Percentiles rank a stretch among this genome's conserved stretches.
Evolutionary conservation across 2,797 vertebrate species (phyloP).

Genomic region (Lagodon rhomboides): DNA sequence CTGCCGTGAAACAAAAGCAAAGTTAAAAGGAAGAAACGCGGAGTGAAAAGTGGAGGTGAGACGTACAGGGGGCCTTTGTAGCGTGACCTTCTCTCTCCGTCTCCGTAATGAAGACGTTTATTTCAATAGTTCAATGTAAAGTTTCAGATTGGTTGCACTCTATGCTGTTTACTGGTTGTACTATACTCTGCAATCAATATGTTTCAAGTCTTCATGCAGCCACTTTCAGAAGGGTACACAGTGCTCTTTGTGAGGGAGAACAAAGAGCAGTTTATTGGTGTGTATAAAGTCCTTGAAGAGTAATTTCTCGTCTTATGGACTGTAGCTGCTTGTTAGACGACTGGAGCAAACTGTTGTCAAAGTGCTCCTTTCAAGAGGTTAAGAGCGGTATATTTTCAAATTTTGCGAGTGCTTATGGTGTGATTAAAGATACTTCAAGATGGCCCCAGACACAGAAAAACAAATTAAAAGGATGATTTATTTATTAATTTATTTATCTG

Average conservation of each 20-base stretch:
- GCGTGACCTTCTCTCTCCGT: too few species aligned
- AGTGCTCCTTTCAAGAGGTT: not conserved
- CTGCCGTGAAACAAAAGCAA: constrained; percentile 10
- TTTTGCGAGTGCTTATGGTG: constrained; percentile 14
- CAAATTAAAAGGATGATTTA: not conserved
- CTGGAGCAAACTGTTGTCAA: constrained; percentile 16
- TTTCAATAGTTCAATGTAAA: constrained; percentile 28
- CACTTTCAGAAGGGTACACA: constrained; percentile 10
- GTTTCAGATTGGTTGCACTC: constrained; percentile 20
- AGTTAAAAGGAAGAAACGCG: constrained; percentile 16
- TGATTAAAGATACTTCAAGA: not conserved
- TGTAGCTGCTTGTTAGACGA: constrained; percentile 2
- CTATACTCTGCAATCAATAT: constrained; percentile 14
- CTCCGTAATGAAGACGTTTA: constrained; percentile 8
- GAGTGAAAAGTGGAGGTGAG: not conserved
- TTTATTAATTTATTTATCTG: not conserved
- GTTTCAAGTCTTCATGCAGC: constrained; percentile 11
- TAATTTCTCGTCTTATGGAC: constrained; percentile 24
- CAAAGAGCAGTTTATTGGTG: constrained; percentile 7
- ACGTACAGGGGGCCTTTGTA: constrained; percentile 3
- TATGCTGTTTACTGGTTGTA: constrained; percentile 25
- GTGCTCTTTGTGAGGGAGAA: constrained; percentile 29
- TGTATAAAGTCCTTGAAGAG: constrained; percentile 46
- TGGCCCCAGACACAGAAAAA: constrained; percentile 1
- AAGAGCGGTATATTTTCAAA: not conserved